These are phyloP conservation scores for Drosophila birchii DNA, from an alignment of 2,888 invertebrate genomes.

Conservation along the genomic window DNA sequence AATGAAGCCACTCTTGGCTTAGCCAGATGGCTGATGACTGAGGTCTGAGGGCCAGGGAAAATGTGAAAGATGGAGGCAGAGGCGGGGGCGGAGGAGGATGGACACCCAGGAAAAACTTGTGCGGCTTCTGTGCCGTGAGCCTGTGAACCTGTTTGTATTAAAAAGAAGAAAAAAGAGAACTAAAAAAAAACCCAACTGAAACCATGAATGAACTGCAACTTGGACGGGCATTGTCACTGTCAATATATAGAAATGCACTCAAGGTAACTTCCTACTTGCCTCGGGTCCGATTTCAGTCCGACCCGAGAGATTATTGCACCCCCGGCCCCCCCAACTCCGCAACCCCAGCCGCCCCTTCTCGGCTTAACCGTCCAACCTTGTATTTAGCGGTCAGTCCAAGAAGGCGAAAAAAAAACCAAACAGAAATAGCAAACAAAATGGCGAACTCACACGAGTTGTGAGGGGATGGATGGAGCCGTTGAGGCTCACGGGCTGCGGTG, in stretches of 20 bases:
- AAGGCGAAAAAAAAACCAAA: slow-evolving; percentile 16
- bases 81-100: slow-evolving; percentile 21
- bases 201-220: slow-evolving; percentile 74
- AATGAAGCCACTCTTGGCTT: slow-evolving; percentile 50
- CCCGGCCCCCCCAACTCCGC: slow-evolving; percentile 11
- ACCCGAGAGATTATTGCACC: slow-evolving; percentile 71
- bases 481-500: slow-evolving; percentile 28
- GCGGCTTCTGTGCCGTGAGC: slow-evolving; percentile 75
- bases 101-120: slow-evolving; percentile 59
- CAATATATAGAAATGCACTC: slow-evolving; percentile 81
- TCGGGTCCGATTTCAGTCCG: slow-evolving; percentile 69
- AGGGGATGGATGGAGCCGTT: slow-evolving; percentile 16
- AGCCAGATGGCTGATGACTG: slow-evolving; percentile 34
- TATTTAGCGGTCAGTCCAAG: slow-evolving; percentile 69
- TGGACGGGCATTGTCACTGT: slow-evolving; percentile 71
- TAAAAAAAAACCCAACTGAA: slow-evolving; percentile 48
- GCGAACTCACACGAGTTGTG: slow-evolving; percentile 42
- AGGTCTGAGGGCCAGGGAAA: not conserved
- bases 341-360: slow-evolving; percentile 5
- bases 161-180: not conserved
- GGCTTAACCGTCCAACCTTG: slow-evolving; percentile 43
- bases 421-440: slow-evolving; percentile 63
- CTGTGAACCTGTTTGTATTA: slow-evolving; percentile 75
- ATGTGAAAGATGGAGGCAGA: slow-evolving; percentile 1
- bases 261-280: slow-evolving; percentile 83